Evolutionary conservation across 1,140 invertebrate genomes (phyloP).

Genomic region (Cydia strobilella): DNA sequence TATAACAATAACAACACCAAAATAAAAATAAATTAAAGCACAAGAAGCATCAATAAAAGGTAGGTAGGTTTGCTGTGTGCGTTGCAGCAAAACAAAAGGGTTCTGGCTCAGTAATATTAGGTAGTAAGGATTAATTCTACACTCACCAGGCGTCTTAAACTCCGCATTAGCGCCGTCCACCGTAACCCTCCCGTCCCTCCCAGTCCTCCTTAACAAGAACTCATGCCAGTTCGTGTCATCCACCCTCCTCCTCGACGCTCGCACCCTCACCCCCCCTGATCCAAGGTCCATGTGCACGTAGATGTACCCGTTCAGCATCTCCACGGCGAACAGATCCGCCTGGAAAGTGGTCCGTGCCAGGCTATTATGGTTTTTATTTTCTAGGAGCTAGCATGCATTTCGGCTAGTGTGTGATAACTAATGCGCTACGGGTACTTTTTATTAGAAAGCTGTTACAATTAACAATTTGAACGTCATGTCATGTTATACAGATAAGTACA

Average conservation of each 20-base stretch:
- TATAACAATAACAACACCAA: too few species aligned
- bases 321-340: conserved; percentile 95
- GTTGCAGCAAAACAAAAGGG: too few species aligned
- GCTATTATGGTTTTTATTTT: background rate
- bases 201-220: conserved; percentile 88
- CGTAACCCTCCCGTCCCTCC: conserved; percentile 91
- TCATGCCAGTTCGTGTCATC: conserved; percentile 97
- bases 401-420: background rate
- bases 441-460: too few species aligned
- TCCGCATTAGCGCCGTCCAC: conserved; percentile 94
- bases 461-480: too few species aligned
- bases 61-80: too few species aligned
- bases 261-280: conserved; percentile 92
- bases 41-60: too few species aligned
- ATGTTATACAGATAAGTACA: too few species aligned
- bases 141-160: conserved; percentile 91
- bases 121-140: conserved; percentile 3
- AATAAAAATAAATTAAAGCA: too few species aligned
- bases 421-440: background rate
- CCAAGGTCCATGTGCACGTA: conserved; percentile 95
- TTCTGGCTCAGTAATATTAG: too few species aligned
- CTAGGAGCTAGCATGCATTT: conserved; percentile 13
- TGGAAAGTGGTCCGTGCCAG: conserved; percentile 63
- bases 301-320: conserved; percentile 95
- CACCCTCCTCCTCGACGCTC: conserved; percentile 89